These are phyloP conservation scores for Pholis gunnellus DNA, from an alignment of 2,113 vertebrate species.

Conservation along the genomic window DNA sequence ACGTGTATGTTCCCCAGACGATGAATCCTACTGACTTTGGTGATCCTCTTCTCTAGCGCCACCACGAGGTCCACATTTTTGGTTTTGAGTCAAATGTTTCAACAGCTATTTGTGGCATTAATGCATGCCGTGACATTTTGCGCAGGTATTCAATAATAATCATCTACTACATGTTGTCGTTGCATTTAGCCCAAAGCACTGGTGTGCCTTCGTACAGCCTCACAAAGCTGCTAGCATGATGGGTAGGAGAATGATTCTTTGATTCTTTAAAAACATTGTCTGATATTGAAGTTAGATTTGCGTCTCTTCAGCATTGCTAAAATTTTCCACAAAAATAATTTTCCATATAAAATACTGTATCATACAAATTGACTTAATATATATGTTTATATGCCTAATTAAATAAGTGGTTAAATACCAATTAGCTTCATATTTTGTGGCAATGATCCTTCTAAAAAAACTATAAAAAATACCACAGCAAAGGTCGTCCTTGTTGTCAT, in stretches of 20 bases:
- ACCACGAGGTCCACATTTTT: neutral
- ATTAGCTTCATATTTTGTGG: neutral
- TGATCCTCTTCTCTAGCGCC: neutral
- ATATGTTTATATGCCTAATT: neutral
- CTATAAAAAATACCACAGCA: neutral
- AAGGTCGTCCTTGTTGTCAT: neutral
- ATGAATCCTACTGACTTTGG: neutral
- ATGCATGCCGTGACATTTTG: neutral
- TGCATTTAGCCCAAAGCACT: neutral
- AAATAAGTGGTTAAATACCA: neutral
- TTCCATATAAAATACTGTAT: neutral
- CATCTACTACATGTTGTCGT: neutral
- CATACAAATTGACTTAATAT: neutral
- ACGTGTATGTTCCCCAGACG: neutral
- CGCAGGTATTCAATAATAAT: neutral
- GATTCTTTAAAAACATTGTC: neutral
- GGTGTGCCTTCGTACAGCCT: neutral
- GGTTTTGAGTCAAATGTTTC: neutral
- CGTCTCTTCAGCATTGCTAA: neutral
- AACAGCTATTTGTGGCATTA: neutral
- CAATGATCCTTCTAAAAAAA: neutral
- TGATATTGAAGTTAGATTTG: neutral
- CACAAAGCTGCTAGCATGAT: neutral
- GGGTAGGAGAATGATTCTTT: neutral
- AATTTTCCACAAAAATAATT: neutral